Percentiles rank a stretch among this genome's conserved stretches.
Evolutionary conservation across 2,113 vertebrate species (phyloP).

Genomic region (Crotalus helleri): DNA sequence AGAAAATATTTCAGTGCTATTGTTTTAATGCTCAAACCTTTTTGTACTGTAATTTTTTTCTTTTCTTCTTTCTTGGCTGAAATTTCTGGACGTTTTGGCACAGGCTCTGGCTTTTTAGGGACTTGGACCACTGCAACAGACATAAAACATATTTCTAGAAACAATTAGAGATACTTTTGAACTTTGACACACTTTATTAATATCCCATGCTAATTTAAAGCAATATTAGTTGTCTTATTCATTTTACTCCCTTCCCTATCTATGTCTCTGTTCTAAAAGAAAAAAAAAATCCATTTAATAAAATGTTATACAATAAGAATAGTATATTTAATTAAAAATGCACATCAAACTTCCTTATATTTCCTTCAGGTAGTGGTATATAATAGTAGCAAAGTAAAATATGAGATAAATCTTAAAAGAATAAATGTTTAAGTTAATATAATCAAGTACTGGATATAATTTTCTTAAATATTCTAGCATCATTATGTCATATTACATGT

Average conservation of each 20-base stretch:
- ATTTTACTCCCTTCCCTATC: not conserved
- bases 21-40: constrained; percentile 71
- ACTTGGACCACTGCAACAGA: constrained; percentile 60
- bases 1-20: not conserved
- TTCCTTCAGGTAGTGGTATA: not conserved
- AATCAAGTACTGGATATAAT: not conserved
- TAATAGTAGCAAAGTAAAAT: not conserved
- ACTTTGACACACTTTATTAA: not conserved
- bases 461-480: not conserved
- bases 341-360: not conserved
- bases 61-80: constrained; percentile 67
- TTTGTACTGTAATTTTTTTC: constrained; percentile 66
- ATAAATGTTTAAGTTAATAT: not conserved
- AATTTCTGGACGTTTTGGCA: constrained; percentile 50
- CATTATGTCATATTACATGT: not conserved
- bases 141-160: not conserved
- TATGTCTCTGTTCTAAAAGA: not conserved
- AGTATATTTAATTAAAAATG: not conserved
- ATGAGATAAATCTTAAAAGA: not conserved
- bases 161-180: not conserved
- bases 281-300: not conserved
- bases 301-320: constrained; percentile 6
- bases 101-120: constrained; percentile 63
- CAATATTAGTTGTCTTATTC: not conserved
- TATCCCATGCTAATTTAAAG: not conserved